Evolutionary conservation across 2,797 vertebrate genomes (phyloP).

Genomic region (Etheostoma nigrum): DNA sequence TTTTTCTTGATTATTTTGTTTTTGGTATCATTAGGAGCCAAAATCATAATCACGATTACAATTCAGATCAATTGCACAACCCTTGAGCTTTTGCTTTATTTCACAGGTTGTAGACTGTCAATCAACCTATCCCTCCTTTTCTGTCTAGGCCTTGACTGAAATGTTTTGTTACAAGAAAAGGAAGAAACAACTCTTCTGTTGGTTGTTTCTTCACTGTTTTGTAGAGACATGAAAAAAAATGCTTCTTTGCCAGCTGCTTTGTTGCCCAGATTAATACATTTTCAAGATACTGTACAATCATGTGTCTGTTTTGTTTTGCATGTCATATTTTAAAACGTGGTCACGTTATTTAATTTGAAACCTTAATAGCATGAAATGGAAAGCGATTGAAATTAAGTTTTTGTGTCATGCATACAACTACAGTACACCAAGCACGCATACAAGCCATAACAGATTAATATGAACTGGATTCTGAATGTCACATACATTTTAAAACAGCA

Average conservation of each 20-base stretch:
- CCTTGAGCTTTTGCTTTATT: slow-evolving; percentile 19
- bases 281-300: slow-evolving; percentile 45
- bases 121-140: slow-evolving; percentile 2
- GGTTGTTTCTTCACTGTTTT: slow-evolving; percentile 62
- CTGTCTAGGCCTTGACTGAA: slow-evolving; percentile 51
- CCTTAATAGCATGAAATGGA: background rate
- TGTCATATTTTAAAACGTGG: background rate
- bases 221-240: slow-evolving; percentile 52
- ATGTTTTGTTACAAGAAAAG: slow-evolving; percentile 65
- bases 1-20: no score
- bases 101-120: slow-evolving; percentile 11
- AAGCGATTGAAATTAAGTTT: background rate
- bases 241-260: slow-evolving; percentile 61
- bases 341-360: background rate
- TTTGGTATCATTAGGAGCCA: no score
- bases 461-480: background rate
- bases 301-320: slow-evolving; percentile 29
- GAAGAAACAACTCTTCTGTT: slow-evolving; percentile 45
- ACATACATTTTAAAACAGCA: slow-evolving; percentile 11
- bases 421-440: background rate
- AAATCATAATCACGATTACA: no score
- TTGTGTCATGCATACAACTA: background rate
- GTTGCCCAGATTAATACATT: slow-evolving; percentile 70
- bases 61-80: no score
- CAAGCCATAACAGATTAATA: background rate